Percentiles rank a stretch among this genome's conserved stretches.
Evolutionary conservation across 1,140 invertebrate genomes (phyloP).

Genomic region (Venustaconcha ellipsiformis): DNA sequence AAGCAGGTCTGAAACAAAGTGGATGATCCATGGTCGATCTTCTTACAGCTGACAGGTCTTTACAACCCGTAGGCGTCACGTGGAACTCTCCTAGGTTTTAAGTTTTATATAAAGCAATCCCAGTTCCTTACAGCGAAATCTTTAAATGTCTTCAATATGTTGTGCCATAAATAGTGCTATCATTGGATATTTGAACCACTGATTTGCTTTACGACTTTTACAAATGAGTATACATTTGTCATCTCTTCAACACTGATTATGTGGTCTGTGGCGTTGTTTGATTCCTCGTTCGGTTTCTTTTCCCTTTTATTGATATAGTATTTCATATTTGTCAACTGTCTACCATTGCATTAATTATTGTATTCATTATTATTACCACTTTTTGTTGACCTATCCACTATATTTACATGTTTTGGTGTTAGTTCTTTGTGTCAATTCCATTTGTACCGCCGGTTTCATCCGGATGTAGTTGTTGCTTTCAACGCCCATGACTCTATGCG

Average conservation of each 20-base stretch:
- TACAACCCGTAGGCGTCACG: slow-evolving; percentile 7
- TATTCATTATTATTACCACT: background rate
- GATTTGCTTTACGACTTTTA: slow-evolving; percentile 12
- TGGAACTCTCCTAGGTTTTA: slow-evolving; percentile 12
- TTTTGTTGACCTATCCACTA: slow-evolving; percentile 2
- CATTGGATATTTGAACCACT: background rate
- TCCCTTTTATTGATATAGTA: background rate
- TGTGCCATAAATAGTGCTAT: background rate
- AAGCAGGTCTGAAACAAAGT: background rate
- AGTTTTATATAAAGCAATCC: slow-evolving; percentile 4
- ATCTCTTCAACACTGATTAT: slow-evolving; percentile 2
- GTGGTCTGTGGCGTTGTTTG: background rate
- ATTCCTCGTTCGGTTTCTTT: no score
- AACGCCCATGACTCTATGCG: background rate
- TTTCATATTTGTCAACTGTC: slow-evolving; percentile 2
- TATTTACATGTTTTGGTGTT: background rate
- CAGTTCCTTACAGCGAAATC: slow-evolving; percentile 2
- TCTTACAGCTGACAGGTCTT: slow-evolving; percentile 5
- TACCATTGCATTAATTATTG: no score
- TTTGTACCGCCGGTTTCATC: slow-evolving; percentile 1
- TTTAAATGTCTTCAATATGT: background rate
- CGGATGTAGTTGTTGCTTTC: slow-evolving; percentile 2
- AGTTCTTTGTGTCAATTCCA: background rate
- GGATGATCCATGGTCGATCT: slow-evolving; percentile 5
- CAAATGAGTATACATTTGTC: slow-evolving; percentile 1